A percentile compares a stretch with the other conserved stretches of the same genome.
These are phyloP conservation scores for Amaurobius ferox DNA, from an alignment of 2,888 invertebrate species.

Conservation along the genomic window DNA sequence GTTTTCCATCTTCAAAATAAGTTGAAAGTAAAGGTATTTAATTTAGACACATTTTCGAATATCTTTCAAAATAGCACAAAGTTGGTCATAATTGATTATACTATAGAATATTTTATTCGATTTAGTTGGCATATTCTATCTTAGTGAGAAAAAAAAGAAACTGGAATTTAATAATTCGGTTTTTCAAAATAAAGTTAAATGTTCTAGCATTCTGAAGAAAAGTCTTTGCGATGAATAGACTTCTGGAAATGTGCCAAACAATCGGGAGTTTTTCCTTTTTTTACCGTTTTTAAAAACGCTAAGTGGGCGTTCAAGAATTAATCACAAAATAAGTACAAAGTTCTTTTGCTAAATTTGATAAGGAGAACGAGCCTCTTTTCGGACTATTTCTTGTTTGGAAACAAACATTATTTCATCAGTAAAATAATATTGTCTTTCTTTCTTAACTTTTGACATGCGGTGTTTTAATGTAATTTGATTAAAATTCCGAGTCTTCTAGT, in stretches of 20 bases:
- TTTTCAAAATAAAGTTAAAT: slow-evolving; percentile 20
- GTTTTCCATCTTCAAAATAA: too few relatives aligned
- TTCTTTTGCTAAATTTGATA: slow-evolving; percentile 32
- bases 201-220: slow-evolving; percentile 1
- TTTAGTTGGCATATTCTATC: neutral
- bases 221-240: neutral
- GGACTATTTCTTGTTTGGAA: slow-evolving; percentile 14
- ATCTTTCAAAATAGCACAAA: too few relatives aligned
- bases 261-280: neutral
- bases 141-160: neutral
- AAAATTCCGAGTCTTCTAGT: neutral
- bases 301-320: slow-evolving; percentile 29
- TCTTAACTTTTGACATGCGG: slow-evolving; percentile 15
- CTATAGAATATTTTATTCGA: too few relatives aligned
- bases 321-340: slow-evolving; percentile 30
- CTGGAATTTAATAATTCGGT: neutral
- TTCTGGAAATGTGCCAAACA: slow-evolving; percentile 17
- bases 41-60: too few relatives aligned
- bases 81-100: too few relatives aligned
- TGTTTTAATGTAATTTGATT: slow-evolving; percentile 29
- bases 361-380: slow-evolving; percentile 14
- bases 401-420: slow-evolving; percentile 17
- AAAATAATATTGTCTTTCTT: slow-evolving; percentile 25
- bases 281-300: neutral
- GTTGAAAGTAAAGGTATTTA: too few relatives aligned